These are phyloP conservation scores for Micromys minutus DNA, from an alignment of 2,113 vertebrate genomes.

Conservation along the genomic window DNA sequence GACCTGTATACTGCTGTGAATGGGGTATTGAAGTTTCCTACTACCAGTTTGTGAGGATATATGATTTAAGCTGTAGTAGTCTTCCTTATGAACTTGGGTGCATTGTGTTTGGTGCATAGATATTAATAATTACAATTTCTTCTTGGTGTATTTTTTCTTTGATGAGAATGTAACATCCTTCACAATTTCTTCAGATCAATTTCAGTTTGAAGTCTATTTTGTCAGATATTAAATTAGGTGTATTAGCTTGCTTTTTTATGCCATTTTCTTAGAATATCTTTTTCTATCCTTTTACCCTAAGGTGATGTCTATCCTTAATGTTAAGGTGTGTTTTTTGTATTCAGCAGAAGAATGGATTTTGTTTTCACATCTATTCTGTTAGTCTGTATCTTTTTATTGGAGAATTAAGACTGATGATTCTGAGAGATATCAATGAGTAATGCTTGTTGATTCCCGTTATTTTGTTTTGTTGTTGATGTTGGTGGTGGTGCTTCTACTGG, in stretches of 20 bases:
- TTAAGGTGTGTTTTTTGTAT: not conserved
- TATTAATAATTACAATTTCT: not conserved
- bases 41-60: too few species aligned
- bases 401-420: not conserved
- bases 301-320: not conserved
- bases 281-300: not conserved
- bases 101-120: not conserved
- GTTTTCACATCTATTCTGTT: not conserved
- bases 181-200: not conserved
- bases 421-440: not conserved
- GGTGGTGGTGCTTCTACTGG: rapidly evolving
- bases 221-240: not conserved
- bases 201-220: not conserved
- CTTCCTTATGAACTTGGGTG: not conserved
- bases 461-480: not conserved
- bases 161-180: not conserved
- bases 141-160: not conserved
- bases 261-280: not conserved
- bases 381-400: not conserved
- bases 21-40: not conserved
- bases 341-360: not conserved
- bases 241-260: not conserved
- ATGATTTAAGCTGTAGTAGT: not conserved
- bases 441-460: not conserved
- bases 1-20: not conserved